Conservation (phyloP, 2,797 vertebrate species). For the Sternarchorhynchus goeldii region DNA sequence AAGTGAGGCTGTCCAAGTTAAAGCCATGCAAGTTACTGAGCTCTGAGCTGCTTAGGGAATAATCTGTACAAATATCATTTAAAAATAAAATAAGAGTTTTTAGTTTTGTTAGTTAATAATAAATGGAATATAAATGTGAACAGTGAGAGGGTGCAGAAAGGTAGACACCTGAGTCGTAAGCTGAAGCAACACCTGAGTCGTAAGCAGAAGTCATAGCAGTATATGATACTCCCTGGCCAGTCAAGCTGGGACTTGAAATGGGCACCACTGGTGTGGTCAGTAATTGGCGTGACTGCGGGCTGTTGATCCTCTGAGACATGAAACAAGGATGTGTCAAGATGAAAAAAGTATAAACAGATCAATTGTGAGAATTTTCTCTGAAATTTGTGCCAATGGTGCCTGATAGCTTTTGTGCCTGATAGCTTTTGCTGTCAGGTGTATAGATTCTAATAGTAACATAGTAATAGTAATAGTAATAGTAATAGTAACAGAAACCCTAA, state of each 20-base stretch:
- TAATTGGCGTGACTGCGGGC: constrained; percentile 83
- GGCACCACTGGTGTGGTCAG: constrained; percentile 92
- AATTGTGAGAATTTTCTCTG: not conserved
- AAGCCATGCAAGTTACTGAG: constrained; percentile 86
- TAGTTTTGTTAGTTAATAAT: too few relatives aligned
- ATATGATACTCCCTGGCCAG: constrained; percentile 86
- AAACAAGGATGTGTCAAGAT: constrained; percentile 22
- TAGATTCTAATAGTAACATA: not conserved
- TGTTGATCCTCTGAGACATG: constrained; percentile 85
- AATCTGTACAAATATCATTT: constrained; percentile 76
- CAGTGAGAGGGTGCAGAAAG: not conserved
- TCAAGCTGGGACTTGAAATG: constrained; percentile 88
- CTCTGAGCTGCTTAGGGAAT: constrained; percentile 86
- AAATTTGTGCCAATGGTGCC: not conserved
- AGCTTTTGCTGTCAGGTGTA: too few relatives aligned
- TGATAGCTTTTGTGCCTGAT: too few relatives aligned
- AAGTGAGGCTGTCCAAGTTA: constrained; percentile 79
- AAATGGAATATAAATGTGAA: not conserved
- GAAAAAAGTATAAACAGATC: not conserved
- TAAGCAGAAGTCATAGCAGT: constrained; percentile 86
- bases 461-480: too few relatives aligned
- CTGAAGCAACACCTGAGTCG: constrained; percentile 78
- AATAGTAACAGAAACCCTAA: too few relatives aligned
- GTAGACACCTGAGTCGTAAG: constrained; percentile 81
- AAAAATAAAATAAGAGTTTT: not conserved